Evolutionary conservation across 2,888 invertebrate species (phyloP).

Genomic region (Eumerus sabulonum): DNA sequence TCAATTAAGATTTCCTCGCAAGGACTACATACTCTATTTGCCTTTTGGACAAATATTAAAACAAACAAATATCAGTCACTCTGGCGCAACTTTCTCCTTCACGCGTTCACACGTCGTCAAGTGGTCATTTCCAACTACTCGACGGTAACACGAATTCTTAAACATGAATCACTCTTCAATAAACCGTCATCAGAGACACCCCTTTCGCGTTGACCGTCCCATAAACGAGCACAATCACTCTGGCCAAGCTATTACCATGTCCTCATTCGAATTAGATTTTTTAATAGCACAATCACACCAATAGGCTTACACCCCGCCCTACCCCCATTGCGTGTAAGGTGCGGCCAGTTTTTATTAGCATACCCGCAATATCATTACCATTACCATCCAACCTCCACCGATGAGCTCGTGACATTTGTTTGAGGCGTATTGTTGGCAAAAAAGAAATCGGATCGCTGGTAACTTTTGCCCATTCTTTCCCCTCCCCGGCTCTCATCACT

Average conservation of each 20-base stretch:
- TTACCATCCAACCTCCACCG: constrained; percentile 11
- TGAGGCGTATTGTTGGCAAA: constrained; percentile 53
- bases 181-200: constrained; percentile 32
- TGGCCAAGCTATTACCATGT: constrained; percentile 20
- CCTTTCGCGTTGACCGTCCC: constrained; percentile 8
- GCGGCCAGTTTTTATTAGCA: constrained; percentile 43
- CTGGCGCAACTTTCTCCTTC: no score
- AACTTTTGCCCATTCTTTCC: constrained; percentile 11
- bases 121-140: constrained; percentile 8
- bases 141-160: constrained; percentile 6
- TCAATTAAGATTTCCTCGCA: no score
- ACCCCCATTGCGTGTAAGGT: constrained; percentile 34
- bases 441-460: constrained; percentile 43
- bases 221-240: constrained; percentile 1
- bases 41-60: no score
- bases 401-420: constrained; percentile 58
- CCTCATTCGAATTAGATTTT: constrained; percentile 36
- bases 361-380: constrained; percentile 42
- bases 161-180: constrained; percentile 27
- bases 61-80: no score
- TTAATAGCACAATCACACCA: constrained; percentile 19
- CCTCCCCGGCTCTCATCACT: constrained; percentile 8
- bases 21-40: no score
- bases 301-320: constrained; percentile 22
- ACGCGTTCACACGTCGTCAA: no score